A percentile compares a stretch with the other conserved stretches of the same genome.
Evolutionary conservation across 2,113 vertebrate species (phyloP).

Genomic region (Laticauda colubrina): DNA sequence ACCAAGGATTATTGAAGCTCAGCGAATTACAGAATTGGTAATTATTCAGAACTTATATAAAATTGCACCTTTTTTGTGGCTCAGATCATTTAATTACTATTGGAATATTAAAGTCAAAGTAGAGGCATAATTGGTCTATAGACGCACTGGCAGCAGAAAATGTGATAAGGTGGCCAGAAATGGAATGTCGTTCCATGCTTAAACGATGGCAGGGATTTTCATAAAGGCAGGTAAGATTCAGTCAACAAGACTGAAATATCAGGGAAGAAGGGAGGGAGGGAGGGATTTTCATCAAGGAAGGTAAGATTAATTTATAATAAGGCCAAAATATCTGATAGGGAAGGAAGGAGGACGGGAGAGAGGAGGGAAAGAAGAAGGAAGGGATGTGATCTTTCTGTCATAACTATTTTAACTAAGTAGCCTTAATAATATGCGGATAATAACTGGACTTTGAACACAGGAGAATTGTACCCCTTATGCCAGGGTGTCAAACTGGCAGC

Average conservation of each 20-base stretch:
- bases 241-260: background rate
- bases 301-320: background rate
- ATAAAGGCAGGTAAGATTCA: background rate
- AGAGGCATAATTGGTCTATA: background rate
- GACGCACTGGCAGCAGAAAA: background rate
- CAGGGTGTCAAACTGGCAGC: no score
- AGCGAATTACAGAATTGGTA: background rate
- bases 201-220: background rate
- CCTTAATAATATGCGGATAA: background rate
- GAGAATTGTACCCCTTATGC: background rate
- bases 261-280: no score
- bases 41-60: background rate
- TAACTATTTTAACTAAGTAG: background rate
- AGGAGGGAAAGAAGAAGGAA: background rate
- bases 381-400: background rate
- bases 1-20: background rate
- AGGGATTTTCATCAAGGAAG: background rate
- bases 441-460: background rate
- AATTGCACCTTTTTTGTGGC: background rate
- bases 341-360: background rate
- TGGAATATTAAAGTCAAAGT: background rate
- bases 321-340: background rate
- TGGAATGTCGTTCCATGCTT: background rate
- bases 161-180: background rate
- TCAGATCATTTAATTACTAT: background rate